These are phyloP conservation scores for Automeris io DNA, from an alignment of 2,888 invertebrate genomes.

Conservation along the genomic window DNA sequence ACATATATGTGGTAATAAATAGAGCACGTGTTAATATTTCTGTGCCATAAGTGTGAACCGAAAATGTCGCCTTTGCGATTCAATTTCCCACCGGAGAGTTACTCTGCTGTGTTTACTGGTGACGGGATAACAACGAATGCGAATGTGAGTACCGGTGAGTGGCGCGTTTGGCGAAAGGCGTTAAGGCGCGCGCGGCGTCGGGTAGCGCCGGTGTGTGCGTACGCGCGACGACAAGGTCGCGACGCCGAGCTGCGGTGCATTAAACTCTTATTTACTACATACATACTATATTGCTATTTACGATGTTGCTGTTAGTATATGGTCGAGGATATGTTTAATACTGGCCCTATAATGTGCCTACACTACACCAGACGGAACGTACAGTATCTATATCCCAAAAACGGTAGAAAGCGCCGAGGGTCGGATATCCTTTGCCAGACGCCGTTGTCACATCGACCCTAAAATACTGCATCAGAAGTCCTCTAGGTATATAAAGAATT, in stretches of 20 bases:
- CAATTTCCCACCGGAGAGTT: conserved; percentile 65
- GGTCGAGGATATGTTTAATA: no score
- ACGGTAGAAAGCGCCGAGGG: no score
- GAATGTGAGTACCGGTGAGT: conserved; percentile 57
- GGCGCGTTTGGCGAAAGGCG: conserved; percentile 26
- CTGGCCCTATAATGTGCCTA: no score
- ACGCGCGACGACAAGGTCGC: conserved; percentile 55
- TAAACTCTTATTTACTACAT: no score
- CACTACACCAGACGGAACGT: no score
- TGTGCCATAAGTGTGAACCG: conserved; percentile 36
- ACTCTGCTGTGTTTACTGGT: conserved; percentile 56
- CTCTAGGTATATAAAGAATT: no score
- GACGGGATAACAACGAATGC: conserved; percentile 39
- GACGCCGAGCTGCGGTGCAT: conserved; percentile 48
- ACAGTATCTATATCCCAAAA: no score
- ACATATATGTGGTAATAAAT: conserved; percentile 21
- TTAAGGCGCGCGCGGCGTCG: conserved; percentile 29
- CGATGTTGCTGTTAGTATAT: no score
- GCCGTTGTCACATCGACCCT: no score
- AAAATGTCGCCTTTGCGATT: conserved; percentile 51
- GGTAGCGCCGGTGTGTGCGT: conserved; percentile 33
- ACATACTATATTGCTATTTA: no score
- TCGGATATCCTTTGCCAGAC: no score
- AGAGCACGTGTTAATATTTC: conserved; percentile 23
- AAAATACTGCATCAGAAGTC: no score